Conservation (phyloP, 2,113 vertebrate genomes). For the Callopanchax toddi region DNA sequence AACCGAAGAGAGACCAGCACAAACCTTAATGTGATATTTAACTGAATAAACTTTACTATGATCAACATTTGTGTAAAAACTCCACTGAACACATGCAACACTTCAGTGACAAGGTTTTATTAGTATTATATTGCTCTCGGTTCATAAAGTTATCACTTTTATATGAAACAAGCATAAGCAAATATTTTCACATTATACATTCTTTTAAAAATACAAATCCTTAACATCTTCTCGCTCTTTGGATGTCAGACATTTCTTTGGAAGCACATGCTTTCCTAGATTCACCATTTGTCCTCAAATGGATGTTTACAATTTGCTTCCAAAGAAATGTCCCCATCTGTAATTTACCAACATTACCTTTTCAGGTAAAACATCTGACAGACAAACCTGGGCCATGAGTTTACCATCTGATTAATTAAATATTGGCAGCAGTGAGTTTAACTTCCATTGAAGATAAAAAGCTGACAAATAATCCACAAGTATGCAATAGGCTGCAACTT, state of each 20-base stretch:
- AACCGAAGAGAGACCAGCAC: neutral
- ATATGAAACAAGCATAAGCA: slow-evolving; percentile 96
- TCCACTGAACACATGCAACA: neutral
- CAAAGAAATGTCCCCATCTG: slow-evolving; percentile 58
- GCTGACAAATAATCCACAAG: slow-evolving; percentile 18
- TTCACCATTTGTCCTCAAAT: neutral
- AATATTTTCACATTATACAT: slow-evolving; percentile 92
- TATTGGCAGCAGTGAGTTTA: slow-evolving; percentile 21
- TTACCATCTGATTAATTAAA: slow-evolving; percentile 24
- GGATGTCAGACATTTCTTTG: slow-evolving; percentile 90
- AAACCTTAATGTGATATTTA: neutral
- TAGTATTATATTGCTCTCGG: slow-evolving; percentile 99
- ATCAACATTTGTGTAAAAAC: neutral
- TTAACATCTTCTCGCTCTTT: slow-evolving; percentile 84
- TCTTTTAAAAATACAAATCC: slow-evolving; percentile 96
- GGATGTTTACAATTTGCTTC: slow-evolving; percentile 44
- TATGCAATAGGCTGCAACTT: slow-evolving; percentile 38
- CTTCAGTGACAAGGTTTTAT: slow-evolving; percentile 87
- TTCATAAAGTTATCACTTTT: slow-evolving; percentile 92
- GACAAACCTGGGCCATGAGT: slow-evolving; percentile 18
- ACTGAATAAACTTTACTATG: slow-evolving; percentile 28
- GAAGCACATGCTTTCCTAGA: slow-evolving; percentile 78
- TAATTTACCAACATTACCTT: slow-evolving; percentile 19
- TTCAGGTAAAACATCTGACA: slow-evolving; percentile 22
- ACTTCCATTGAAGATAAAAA: slow-evolving; percentile 27